A percentile compares a stretch with the other conserved stretches of the same genome.
Evolutionary conservation across 2,888 invertebrate genomes (phyloP).

Genomic region (Teleogryllus oceanicus): DNA sequence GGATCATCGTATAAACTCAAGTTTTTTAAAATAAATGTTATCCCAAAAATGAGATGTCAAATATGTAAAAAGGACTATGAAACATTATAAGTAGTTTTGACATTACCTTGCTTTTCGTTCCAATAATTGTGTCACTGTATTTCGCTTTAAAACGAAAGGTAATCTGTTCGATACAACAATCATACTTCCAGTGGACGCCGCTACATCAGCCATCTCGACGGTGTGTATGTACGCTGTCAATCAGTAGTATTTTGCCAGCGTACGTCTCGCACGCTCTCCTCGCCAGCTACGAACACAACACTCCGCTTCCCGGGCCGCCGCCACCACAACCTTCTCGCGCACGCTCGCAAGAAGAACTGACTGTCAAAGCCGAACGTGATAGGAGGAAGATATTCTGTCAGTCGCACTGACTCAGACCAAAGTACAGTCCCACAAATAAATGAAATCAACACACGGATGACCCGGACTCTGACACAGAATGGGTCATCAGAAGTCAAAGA

Average conservation of each 20-base stretch:
- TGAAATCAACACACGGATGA: not conserved
- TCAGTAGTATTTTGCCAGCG: not conserved
- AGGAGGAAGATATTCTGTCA: conserved; percentile 8
- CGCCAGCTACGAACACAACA: too few species aligned
- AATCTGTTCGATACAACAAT: conserved; percentile 88
- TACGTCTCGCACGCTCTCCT: not conserved
- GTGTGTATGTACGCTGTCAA: not conserved
- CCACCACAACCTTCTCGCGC: too few species aligned
- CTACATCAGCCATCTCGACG: not conserved
- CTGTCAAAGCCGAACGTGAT: not conserved
- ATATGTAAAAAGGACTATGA: not conserved
- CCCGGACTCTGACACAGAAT: conserved; percentile 12
- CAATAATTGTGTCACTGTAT: conserved; percentile 66
- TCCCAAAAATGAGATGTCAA: not conserved
- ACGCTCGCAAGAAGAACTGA: too few species aligned
- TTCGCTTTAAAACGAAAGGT: conserved; percentile 78
- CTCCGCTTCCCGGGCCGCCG: too few species aligned
- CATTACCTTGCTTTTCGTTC: conserved; percentile 79
- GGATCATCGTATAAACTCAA: conserved; percentile 4
- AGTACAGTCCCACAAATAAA: not conserved
- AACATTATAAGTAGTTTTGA: conserved; percentile 22
- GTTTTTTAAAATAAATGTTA: conserved; percentile 28
- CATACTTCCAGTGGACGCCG: conserved; percentile 46
- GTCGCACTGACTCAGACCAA: not conserved
- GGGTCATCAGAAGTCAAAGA: not conserved